Percentiles rank a stretch among this genome's conserved stretches.
Conservation (phyloP, 1,140 invertebrate genomes). For the Brachionus rotundiformis region DNA sequence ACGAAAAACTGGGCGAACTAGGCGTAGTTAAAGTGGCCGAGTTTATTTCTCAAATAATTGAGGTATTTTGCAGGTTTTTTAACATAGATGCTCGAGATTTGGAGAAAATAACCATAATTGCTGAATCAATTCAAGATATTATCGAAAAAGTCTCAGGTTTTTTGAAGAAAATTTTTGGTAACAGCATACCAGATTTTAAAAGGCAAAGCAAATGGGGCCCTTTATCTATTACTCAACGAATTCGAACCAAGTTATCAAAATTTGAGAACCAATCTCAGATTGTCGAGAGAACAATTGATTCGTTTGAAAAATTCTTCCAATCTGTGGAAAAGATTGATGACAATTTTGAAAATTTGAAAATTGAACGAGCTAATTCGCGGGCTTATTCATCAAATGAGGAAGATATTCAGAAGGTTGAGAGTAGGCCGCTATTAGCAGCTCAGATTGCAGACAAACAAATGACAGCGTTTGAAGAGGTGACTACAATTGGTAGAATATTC, state of each 20-base stretch:
- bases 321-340: slow-evolving; percentile 49
- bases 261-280: slow-evolving; percentile 35
- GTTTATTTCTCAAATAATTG: slow-evolving; percentile 46
- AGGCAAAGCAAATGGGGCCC: slow-evolving; percentile 36
- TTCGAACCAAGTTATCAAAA: slow-evolving; percentile 39
- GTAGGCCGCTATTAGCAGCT: slow-evolving; percentile 6
- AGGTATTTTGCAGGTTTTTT: slow-evolving; percentile 50
- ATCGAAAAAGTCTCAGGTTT: background rate
- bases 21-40: slow-evolving; percentile 29
- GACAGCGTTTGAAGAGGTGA: slow-evolving; percentile 45
- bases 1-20: slow-evolving; percentile 46
- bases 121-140: slow-evolving; percentile 30
- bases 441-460: slow-evolving; percentile 35
- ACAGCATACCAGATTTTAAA: background rate
- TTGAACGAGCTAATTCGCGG: background rate
- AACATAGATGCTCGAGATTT: slow-evolving; percentile 30
- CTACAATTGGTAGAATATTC: slow-evolving; percentile 32
- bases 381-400: background rate
- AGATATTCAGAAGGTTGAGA: slow-evolving; percentile 12
- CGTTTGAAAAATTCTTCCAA: slow-evolving; percentile 41
- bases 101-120: background rate
- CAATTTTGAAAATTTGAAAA: slow-evolving; percentile 48
- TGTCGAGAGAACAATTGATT: slow-evolving; percentile 37
- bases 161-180: slow-evolving; percentile 26
- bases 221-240: slow-evolving; percentile 19